A percentile compares a stretch with the other conserved stretches of the same genome.
Conservation (phyloP, 2,113 vertebrate species). For the Psilopsiagon aymara region DNA sequence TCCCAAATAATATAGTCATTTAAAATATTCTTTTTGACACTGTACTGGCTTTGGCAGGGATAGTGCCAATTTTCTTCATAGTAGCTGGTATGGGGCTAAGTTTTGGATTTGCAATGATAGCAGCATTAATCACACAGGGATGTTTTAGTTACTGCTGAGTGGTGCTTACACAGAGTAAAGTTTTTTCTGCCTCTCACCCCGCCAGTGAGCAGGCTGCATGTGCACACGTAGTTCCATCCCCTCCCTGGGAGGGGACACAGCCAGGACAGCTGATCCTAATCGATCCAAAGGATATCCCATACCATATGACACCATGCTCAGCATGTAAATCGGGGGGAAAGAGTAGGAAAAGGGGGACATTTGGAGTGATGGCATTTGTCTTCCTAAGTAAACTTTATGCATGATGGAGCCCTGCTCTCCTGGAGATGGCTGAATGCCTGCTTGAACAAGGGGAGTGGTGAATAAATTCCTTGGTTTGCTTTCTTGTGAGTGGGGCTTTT, state of each 20-base stretch:
- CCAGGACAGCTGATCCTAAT: not conserved
- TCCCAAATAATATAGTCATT: not conserved
- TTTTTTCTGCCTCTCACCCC: not conserved
- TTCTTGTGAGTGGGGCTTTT: not conserved
- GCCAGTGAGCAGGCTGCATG: not conserved
- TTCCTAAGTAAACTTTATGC: not conserved
- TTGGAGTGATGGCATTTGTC: not conserved
- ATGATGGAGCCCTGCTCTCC: not conserved
- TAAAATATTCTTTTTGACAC: not conserved
- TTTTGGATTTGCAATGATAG: not conserved
- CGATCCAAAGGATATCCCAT: not conserved
- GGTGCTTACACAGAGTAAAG: not conserved
- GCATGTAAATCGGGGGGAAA: not conserved
- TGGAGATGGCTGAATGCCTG: not conserved
- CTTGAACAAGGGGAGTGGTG: not conserved
- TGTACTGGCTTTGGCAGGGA: not conserved
- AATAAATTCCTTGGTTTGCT: not conserved
- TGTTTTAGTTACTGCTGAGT: not conserved
- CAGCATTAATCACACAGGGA: not conserved
- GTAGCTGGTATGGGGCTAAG: not conserved
- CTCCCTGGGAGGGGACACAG: not conserved
- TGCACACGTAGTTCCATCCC: not conserved
- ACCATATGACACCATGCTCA: not conserved
- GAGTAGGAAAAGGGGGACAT: not conserved
- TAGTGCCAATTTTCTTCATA: not conserved